Evolutionary conservation across 2,113 vertebrate genomes (phyloP).

Genomic region (Connochaetes taurinus): DNA sequence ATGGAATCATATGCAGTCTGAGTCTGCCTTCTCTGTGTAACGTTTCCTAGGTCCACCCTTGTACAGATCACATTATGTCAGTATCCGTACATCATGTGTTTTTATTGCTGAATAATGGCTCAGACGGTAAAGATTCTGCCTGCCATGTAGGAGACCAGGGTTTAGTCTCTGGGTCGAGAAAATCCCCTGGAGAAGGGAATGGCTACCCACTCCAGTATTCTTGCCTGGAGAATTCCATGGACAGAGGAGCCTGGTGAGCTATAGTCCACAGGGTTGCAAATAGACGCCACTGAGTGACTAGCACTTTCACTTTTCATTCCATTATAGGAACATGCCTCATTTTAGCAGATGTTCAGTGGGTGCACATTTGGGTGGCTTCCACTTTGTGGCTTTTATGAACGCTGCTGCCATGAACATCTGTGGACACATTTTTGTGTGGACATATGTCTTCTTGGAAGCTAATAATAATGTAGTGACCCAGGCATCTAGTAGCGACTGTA

Average conservation of each 20-base stretch:
- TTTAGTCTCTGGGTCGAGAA: background rate
- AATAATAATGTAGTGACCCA: background rate
- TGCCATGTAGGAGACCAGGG: background rate
- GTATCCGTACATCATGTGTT: background rate
- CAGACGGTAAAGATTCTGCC: background rate
- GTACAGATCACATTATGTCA: background rate
- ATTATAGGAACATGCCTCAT: fast-evolving
- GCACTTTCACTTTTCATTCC: background rate
- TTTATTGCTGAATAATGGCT: background rate
- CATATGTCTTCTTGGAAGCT: background rate
- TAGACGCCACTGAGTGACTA: background rate
- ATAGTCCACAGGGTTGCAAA: background rate
- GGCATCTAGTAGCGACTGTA: background rate
- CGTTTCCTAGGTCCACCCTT: background rate
- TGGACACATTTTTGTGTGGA: background rate
- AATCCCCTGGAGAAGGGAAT: background rate
- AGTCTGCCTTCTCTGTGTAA: background rate
- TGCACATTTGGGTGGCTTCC: background rate
- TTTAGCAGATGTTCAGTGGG: background rate
- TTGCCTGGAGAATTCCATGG: background rate
- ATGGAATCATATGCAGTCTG: background rate
- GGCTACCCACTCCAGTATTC: background rate
- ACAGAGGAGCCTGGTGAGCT: background rate
- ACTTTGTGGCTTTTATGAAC: background rate
- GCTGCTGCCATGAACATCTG: background rate